Percentiles rank a stretch among this genome's conserved stretches.
Evolutionary conservation across 2,797 vertebrate species (phyloP).

Genomic region (Ctenochaetus hawaiiensis): DNA sequence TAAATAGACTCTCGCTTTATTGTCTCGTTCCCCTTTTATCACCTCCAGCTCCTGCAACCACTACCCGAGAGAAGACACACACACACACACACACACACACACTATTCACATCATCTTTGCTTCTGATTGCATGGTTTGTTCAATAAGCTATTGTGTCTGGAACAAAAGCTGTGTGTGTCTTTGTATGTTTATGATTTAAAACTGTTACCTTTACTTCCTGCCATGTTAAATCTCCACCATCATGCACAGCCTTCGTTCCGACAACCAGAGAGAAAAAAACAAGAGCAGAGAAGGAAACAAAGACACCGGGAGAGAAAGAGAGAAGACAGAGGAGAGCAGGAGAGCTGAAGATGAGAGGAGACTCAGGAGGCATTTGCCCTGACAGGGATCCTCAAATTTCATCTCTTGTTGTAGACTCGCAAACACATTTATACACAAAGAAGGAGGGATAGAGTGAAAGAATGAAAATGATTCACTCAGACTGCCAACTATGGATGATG

Average conservation of each 20-base stretch:
- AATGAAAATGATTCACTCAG: conserved; percentile 58
- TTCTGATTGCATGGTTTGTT: conserved; percentile 9
- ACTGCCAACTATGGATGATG: conserved; percentile 69
- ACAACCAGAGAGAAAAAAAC: conserved; percentile 28
- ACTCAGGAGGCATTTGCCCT: conserved; percentile 43
- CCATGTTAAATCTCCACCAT: conserved; percentile 61
- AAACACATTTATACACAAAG: conserved; percentile 41
- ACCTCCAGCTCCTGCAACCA: neutral
- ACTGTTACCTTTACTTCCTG: conserved; percentile 48
- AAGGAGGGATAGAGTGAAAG: conserved; percentile 39
- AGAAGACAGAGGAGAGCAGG: conserved; percentile 44
- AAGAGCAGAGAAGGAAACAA: conserved; percentile 31
- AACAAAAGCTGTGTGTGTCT: conserved; percentile 17
- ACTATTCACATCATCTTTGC: conserved; percentile 12
- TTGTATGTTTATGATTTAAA: conserved; percentile 18
- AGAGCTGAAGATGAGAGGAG: conserved; percentile 59
- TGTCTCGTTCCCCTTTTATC: neutral
- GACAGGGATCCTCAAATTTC: conserved; percentile 57
- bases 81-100: conserved; percentile 2
- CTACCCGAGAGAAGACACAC: conserved; percentile 6
- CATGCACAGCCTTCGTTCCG: conserved; percentile 23
- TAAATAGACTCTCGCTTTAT: neutral
- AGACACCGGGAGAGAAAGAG: conserved; percentile 24
- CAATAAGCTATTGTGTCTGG: conserved; percentile 17
- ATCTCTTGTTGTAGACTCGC: conserved; percentile 56